phyloP scores from a whole-genome alignment of 2,113 vertebrate genomes.

The Pluvianellus socialis region DNA sequence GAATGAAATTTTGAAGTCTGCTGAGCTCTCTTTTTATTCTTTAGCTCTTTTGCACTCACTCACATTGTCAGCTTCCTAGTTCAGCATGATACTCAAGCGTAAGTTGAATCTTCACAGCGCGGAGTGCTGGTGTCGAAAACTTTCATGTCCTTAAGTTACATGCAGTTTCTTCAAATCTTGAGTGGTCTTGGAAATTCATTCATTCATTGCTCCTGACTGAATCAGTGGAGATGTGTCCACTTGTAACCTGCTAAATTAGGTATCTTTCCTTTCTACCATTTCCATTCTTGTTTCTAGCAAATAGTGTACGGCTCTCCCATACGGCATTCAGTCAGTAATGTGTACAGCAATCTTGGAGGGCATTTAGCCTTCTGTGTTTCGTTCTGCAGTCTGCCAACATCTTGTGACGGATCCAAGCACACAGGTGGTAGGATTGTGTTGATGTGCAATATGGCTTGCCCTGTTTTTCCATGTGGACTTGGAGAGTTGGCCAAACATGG shows the following conservation, averaged over 20 bases:
- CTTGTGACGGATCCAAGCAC: neutral
- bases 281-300: rapidly evolving
- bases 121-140: neutral
- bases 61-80: neutral
- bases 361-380: neutral
- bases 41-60: neutral
- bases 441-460: neutral
- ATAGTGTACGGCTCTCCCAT: neutral
- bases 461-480: neutral
- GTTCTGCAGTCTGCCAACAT: neutral
- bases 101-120: neutral
- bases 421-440: neutral
- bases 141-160: neutral
- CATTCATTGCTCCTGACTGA: neutral
- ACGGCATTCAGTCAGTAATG: neutral
- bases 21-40: neutral
- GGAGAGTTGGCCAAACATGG: neutral
- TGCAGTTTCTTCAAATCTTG: neutral
- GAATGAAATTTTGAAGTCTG: neutral
- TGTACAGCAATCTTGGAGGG: neutral
- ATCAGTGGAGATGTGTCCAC: neutral
- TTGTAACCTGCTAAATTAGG: neutral
- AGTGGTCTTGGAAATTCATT: neutral
- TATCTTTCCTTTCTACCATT: neutral
- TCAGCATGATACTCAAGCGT: neutral